Percentiles rank a stretch among this genome's conserved stretches.
These are phyloP conservation scores for Drosophila percnosoma DNA, from an alignment of 2,888 invertebrate species.

Conservation along the genomic window DNA sequence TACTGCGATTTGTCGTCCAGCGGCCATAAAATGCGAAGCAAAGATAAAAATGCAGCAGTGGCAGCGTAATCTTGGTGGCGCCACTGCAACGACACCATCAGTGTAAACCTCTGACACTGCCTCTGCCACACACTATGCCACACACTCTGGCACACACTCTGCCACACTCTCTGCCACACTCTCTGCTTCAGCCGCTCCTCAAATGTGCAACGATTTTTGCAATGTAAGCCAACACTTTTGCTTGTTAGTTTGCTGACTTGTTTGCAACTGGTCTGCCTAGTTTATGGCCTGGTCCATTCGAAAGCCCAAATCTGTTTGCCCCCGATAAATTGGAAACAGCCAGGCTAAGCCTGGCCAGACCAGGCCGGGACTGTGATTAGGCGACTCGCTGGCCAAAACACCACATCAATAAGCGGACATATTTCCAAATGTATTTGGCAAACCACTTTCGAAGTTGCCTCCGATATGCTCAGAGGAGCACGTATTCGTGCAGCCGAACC, in stretches of 20 bases:
- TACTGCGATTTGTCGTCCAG: conserved; percentile 46
- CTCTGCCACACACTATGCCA: not conserved
- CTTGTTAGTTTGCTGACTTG: conserved; percentile 67
- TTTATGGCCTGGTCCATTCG: conserved; percentile 46
- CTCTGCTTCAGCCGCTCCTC: conserved; percentile 18
- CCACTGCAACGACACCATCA: conserved; percentile 55
- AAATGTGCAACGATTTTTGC: conserved; percentile 49
- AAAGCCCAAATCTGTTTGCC: conserved; percentile 60
- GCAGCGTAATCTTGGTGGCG: conserved; percentile 66
- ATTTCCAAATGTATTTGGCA: conserved; percentile 44
- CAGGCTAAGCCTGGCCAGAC: not conserved
- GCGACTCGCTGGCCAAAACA: conserved; percentile 58
- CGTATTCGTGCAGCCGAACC: conserved; percentile 19
- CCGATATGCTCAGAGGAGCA: conserved; percentile 24
- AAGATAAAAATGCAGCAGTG: conserved; percentile 73
- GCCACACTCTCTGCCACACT: not conserved
- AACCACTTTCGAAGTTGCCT: conserved; percentile 1
- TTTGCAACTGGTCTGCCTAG: conserved; percentile 39
- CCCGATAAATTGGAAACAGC: conserved; percentile 61
- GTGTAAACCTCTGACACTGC: conserved; percentile 49
- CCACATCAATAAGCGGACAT: conserved; percentile 53
- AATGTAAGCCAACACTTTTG: conserved; percentile 67
- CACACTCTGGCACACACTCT: not conserved
- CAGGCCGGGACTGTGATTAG: conserved; percentile 64
- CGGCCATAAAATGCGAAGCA: conserved; percentile 62